Conservation (phyloP, 2,888 invertebrate genomes). For the Tetropium fuscum region DNA sequence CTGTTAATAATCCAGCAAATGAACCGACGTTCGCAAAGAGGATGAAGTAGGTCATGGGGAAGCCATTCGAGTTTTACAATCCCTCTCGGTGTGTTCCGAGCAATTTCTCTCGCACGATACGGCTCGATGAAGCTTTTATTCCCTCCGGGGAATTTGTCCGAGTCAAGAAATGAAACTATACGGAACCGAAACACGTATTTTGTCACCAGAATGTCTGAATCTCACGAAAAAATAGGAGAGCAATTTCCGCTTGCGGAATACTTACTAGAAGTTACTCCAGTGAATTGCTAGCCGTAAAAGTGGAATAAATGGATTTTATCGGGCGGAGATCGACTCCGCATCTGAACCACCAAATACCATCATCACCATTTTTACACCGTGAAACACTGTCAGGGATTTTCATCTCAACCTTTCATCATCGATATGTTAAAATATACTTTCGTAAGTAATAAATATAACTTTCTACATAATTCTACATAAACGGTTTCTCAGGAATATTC, state of each 20-base stretch:
- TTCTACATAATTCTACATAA: too few species aligned
- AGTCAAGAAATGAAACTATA: conserved; percentile 60
- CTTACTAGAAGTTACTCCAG: conserved; percentile 26
- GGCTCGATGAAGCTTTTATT: conserved; percentile 66
- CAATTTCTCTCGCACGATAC: conserved; percentile 61
- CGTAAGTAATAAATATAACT: too few species aligned
- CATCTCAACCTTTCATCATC: too few species aligned
- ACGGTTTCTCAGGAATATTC: too few species aligned
- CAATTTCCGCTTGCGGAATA: conserved; percentile 34
- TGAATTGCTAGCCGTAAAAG: conserved; percentile 27
- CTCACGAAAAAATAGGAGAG: conserved; percentile 47
- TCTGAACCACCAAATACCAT: not conserved
- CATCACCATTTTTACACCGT: not conserved
- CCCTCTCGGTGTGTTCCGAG: conserved; percentile 59
- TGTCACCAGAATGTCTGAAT: conserved; percentile 59
- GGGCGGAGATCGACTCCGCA: conserved; percentile 10
- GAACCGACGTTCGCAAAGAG: conserved; percentile 57
- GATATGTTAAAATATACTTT: too few species aligned
- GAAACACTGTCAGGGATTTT: not conserved
- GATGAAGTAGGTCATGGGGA: conserved; percentile 34
- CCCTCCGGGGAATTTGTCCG: conserved; percentile 63
- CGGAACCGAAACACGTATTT: conserved; percentile 62
- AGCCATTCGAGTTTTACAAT: conserved; percentile 32
- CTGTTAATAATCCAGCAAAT: conserved; percentile 62
- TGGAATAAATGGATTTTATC: conserved; percentile 35